Percentiles rank a stretch among this genome's conserved stretches.
phyloP scores from a whole-genome alignment of 1,140 invertebrate genomes.

The Papilio helenus region DNA sequence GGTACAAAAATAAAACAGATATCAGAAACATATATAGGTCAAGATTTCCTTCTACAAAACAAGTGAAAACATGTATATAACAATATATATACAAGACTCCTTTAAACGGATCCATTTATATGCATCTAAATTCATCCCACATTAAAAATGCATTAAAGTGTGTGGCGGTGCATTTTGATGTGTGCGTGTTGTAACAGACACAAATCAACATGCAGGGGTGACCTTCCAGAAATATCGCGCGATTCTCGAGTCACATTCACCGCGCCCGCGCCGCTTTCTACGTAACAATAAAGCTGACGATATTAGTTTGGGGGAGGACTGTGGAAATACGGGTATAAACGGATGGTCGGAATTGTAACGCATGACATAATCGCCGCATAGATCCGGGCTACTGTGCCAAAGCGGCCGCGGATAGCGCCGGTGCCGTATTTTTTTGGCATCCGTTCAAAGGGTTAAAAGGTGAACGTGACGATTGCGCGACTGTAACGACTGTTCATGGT shows the following conservation, averaged over 20 bases:
- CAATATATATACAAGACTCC: neutral
- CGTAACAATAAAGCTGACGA: constrained; percentile 59
- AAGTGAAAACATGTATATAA: constrained; percentile 54
- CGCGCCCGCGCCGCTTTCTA: constrained; percentile 43
- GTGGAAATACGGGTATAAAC: constrained; percentile 60
- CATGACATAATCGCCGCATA: constrained; percentile 79
- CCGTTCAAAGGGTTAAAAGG: constrained; percentile 74
- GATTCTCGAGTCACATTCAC: constrained; percentile 42
- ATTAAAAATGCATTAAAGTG: constrained; percentile 28
- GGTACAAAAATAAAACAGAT: constrained; percentile 44
- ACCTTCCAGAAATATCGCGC: constrained; percentile 68
- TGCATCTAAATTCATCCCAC: constrained; percentile 4
- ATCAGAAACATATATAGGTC: constrained; percentile 57
- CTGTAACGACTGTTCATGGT: constrained; percentile 7
- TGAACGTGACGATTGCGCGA: constrained; percentile 59
- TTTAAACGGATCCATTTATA: neutral
- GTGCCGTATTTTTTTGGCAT: constrained; percentile 69
- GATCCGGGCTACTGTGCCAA: constrained; percentile 77
- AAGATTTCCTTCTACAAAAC: constrained; percentile 50
- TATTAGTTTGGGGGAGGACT: constrained; percentile 54
- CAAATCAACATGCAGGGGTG: constrained; percentile 52
- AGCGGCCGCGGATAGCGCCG: constrained; percentile 59
- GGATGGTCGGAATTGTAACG: constrained; percentile 61
- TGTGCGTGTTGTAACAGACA: constrained; percentile 36
- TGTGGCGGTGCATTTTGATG: constrained; percentile 39